Evolutionary conservation across 2,888 invertebrate species (phyloP).

Genomic region (Synergus itoensis): DNA sequence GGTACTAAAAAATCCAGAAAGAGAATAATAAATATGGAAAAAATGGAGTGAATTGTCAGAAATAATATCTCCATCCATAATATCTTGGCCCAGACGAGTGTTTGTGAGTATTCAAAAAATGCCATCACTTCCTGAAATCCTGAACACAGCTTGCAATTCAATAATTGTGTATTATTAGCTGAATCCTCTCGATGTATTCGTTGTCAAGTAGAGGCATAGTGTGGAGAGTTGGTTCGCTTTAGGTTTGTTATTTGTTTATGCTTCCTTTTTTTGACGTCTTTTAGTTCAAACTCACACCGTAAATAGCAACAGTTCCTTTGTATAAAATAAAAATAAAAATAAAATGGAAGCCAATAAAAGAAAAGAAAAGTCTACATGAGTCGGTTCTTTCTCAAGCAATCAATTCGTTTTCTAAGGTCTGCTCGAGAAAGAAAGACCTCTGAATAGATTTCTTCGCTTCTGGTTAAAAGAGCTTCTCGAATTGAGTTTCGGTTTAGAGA

Average conservation of each 20-base stretch:
- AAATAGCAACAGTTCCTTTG: constrained; percentile 32
- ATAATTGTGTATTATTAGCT: constrained; percentile 17
- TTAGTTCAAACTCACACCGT: constrained; percentile 35
- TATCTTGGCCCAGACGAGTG: constrained; percentile 34
- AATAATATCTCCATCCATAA: background rate
- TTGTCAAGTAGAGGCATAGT: constrained; percentile 50
- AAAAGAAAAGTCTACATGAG: background rate
- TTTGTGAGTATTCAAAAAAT: constrained; percentile 37
- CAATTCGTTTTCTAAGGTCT: constrained; percentile 6
- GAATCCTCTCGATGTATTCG: constrained; percentile 50
- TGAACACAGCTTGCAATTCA: constrained; percentile 21
- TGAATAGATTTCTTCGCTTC: constrained; percentile 26
- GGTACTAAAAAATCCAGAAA: background rate
- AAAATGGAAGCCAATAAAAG: constrained; percentile 46
- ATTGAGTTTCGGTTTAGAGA: background rate
- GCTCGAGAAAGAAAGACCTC: constrained; percentile 9
- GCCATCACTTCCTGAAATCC: background rate
- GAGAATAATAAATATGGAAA: background rate
- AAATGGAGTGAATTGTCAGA: constrained; percentile 4
- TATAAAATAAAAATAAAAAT: constrained; percentile 41
- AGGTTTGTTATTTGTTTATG: constrained; percentile 51
- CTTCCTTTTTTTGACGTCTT: constrained; percentile 46
- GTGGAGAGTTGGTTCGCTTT: constrained; percentile 53
- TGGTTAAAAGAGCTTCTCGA: constrained; percentile 26
- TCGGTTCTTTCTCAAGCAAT: constrained; percentile 11